Percentiles rank a stretch among this genome's conserved stretches.
Conservation (phyloP, 2,113 vertebrate species). For the Mystacornis crossleyi region DNA sequence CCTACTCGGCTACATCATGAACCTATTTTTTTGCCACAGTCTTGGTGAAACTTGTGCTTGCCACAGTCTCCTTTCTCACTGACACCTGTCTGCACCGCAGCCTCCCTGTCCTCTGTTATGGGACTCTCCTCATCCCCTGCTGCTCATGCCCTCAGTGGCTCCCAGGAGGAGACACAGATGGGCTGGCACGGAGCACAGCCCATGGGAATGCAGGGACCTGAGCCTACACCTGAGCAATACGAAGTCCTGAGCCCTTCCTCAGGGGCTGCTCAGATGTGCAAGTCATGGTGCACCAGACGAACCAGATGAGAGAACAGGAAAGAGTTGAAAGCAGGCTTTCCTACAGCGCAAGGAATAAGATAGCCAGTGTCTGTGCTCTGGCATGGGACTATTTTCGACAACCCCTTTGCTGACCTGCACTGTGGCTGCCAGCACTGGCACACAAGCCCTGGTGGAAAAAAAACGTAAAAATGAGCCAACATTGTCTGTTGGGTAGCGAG, state of each 20-base stretch:
- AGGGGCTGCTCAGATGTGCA: neutral
- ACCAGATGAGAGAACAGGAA: neutral
- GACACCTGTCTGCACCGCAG: neutral
- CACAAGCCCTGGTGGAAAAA: neutral
- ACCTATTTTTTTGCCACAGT: neutral
- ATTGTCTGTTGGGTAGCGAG: neutral
- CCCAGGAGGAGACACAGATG: neutral
- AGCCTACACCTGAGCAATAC: neutral
- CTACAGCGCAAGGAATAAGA: neutral
- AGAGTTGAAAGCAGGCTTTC: neutral
- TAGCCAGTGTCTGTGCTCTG: neutral
- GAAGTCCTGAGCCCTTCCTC: neutral
- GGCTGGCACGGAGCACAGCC: neutral
- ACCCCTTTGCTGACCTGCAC: neutral
- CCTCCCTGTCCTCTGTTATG: neutral
- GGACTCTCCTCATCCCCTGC: neutral
- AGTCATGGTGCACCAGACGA: neutral
- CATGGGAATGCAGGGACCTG: neutral
- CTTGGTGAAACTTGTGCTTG: neutral
- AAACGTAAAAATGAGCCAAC: fast-evolving
- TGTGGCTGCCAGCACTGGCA: neutral
- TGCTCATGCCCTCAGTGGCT: neutral
- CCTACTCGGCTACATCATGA: neutral
- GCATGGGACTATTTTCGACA: neutral
- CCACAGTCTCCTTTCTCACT: neutral